A percentile compares a stretch with the other conserved stretches of the same genome.
Conservation (phyloP, 1,140 invertebrate species). For the Amyelois transitella region DNA sequence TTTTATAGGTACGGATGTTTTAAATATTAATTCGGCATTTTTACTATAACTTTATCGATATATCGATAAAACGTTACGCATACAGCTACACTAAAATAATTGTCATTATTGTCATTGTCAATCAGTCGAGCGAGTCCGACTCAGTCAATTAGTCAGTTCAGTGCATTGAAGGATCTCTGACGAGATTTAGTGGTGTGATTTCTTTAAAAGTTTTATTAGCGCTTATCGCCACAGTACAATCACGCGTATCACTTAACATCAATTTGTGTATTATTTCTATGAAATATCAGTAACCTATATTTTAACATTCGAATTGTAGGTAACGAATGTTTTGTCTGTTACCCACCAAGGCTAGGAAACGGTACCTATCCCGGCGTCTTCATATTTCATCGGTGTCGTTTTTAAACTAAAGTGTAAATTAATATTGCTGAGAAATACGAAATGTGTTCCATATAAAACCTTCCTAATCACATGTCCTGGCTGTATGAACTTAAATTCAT, state of each 20-base stretch:
- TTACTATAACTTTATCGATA: too few species aligned
- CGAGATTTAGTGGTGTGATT: constrained; percentile 8
- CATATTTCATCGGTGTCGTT: constrained; percentile 10
- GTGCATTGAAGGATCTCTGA: too few species aligned
- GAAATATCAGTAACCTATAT: too few species aligned
- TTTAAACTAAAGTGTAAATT: constrained; percentile 16
- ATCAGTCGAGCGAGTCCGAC: too few species aligned
- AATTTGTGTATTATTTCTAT: too few species aligned
- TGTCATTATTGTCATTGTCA: too few species aligned
- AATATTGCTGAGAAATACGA: constrained; percentile 2
- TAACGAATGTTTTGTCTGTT: not conserved
- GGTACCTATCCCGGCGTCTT: not conserved
- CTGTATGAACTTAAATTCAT: not conserved
- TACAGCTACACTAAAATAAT: too few species aligned
- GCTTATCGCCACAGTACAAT: not conserved
- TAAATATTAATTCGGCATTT: too few species aligned
- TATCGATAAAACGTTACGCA: too few species aligned
- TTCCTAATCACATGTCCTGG: not conserved
- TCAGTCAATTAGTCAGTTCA: too few species aligned
- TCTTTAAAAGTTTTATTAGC: not conserved
- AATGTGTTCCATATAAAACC: not conserved
- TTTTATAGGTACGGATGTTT: too few species aligned
- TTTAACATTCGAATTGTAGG: too few species aligned
- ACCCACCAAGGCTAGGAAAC: not conserved
- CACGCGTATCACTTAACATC: not conserved